Conservation (phyloP, 2,797 vertebrate species). For the Botia almorhae region DNA sequence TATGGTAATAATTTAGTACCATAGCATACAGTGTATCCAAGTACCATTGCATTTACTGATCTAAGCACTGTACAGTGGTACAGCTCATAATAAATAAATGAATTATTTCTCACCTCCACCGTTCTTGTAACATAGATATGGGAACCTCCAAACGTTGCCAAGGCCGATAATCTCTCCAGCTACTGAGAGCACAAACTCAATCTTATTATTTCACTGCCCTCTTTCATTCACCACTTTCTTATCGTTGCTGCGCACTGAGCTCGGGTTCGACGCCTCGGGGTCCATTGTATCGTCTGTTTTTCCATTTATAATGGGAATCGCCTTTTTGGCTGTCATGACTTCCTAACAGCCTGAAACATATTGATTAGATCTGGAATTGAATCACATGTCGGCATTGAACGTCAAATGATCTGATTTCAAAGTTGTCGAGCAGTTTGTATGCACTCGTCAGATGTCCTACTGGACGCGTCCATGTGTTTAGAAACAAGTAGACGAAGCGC, state of each 20-base stretch:
- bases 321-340: slow-evolving; percentile 98
- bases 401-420: slow-evolving; percentile 7
- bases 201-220: slow-evolving; percentile 98
- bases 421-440: neutral
- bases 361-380: slow-evolving; percentile 35
- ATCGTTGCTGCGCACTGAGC: slow-evolving; percentile 80
- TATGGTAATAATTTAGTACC: too few species aligned
- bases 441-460: neutral
- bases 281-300: slow-evolving; percentile 91
- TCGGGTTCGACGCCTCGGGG: slow-evolving; percentile 84
- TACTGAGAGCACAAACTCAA: slow-evolving; percentile 97
- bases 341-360: slow-evolving; percentile 76
- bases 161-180: slow-evolving; percentile 98
- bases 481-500: neutral
- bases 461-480: too few species aligned
- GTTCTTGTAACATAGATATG: slow-evolving; percentile 99
- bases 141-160: slow-evolving; percentile 98
- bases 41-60: too few species aligned
- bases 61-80: too few species aligned
- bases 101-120: slow-evolving; percentile 89
- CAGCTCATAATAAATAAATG: neutral
- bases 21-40: too few species aligned
- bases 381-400: slow-evolving; percentile 23
- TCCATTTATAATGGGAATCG: slow-evolving; percentile 91
- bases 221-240: slow-evolving; percentile 89